Evolutionary conservation across 2,888 invertebrate species (phyloP), one percentile per base, ranked within the genome.

Genomic region (Drosophila birchii): DNA sequence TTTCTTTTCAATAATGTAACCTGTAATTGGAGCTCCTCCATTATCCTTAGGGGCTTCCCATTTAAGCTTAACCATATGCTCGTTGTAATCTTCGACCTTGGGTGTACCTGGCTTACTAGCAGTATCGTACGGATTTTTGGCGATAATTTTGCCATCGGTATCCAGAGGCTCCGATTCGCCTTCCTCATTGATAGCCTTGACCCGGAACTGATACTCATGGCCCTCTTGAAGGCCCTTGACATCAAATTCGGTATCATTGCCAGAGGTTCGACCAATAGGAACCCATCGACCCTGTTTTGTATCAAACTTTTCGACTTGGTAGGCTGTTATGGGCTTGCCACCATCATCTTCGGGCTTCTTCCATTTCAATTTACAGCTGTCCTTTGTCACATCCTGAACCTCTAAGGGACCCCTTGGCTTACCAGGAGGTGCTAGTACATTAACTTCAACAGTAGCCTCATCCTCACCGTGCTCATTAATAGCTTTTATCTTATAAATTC

Each of bases 11-110:
- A 98, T 96, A 60, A 98, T 94, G 91, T 99, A 99, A n/a, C 98
- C 98, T n/a, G 95, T 96, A 89, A 99, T 97, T 1, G 98, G 98
- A 18, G 98, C 97, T 23, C 99, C 99, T 54, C 99, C 99, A 92
- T 99, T 98, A 90, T 96, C 96, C 77, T 97, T 95, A 3, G 99
- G 99, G 90, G 97, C 96, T 0, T 96, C 95, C 99, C 99, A 99
- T 51, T 95, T 95, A 62, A 99, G 95, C 92, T 97, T 96, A 57
- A 98, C 97, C 75, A 96, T 95, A 92, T 97, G 96, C 69, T 96
- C 96, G 91, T 97, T 97, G 95, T 98, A 98, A 90, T 98, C 98
- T 54, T 95, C 95, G 78, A 98, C 94, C 71, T 95, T 95, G 0
- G 98, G 98, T 43, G 95, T 95, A 43, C 97, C 96, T 4, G 98